A percentile compares a stretch with the other conserved stretches of the same genome.
Evolutionary conservation across 2,797 vertebrate species (phyloP).

Genomic region (Gymnoscopelus microlampas): DNA sequence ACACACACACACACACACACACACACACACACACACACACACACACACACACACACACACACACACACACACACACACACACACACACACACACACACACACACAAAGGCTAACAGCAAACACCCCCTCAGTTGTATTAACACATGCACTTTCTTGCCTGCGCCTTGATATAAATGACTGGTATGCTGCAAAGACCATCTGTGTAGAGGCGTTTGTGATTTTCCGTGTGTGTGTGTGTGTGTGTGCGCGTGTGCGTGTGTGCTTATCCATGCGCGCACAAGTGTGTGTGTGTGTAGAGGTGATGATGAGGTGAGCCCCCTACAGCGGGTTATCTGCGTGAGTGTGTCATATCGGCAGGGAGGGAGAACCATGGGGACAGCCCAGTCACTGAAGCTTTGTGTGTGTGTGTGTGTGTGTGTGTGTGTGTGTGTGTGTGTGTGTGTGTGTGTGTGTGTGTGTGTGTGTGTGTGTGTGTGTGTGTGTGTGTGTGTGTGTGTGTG

Average conservation of each 20-base stretch:
- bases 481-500: slow-evolving; percentile 1
- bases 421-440: slow-evolving; percentile 17
- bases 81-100: neutral
- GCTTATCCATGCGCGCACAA: neutral
- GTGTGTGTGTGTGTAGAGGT: slow-evolving; percentile 39
- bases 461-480: slow-evolving; percentile 19
- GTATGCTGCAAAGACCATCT: slow-evolving; percentile 34
- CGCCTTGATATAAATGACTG: slow-evolving; percentile 53
- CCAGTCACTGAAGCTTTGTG: slow-evolving; percentile 47
- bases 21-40: neutral
- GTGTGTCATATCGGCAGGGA: slow-evolving; percentile 70
- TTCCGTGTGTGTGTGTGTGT: slow-evolving; percentile 17
- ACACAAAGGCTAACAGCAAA: neutral
- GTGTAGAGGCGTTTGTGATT: slow-evolving; percentile 17
- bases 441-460: slow-evolving; percentile 47
- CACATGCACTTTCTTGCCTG: slow-evolving; percentile 47
- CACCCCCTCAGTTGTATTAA: slow-evolving; percentile 33
- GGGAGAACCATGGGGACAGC: slow-evolving; percentile 52
- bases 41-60: neutral
- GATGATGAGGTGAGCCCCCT: slow-evolving; percentile 66
- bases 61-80: neutral
- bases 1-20: neutral
- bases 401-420: slow-evolving; percentile 12
- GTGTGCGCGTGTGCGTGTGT: slow-evolving; percentile 17
- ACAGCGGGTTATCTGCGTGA: slow-evolving; percentile 69